Evolutionary conservation across 2,797 vertebrate genomes (phyloP).

Genomic region (Rhinogobio ventralis): DNA sequence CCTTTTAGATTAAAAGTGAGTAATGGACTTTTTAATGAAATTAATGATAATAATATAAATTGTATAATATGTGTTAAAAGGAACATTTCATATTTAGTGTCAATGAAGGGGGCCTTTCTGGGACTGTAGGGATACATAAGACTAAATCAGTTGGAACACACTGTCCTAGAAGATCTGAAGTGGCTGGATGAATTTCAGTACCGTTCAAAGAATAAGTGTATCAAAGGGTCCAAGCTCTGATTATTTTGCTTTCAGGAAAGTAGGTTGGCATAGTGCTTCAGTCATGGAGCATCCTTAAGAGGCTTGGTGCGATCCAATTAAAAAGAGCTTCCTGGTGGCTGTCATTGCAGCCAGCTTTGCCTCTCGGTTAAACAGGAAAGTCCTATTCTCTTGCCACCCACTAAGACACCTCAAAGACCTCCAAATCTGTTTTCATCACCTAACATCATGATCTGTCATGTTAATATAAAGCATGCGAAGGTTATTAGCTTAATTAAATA

Average conservation of each 20-base stretch:
- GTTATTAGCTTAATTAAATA: conserved; percentile 50
- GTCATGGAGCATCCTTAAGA: conserved; percentile 74
- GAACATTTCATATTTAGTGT: conserved; percentile 1
- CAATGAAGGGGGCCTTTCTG: not conserved
- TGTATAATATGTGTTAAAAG: not conserved
- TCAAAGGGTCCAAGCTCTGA: conserved; percentile 27
- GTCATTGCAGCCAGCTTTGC: conserved; percentile 65
- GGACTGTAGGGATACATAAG: not conserved
- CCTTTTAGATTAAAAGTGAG: not conserved
- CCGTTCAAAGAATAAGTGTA: conserved; percentile 30
- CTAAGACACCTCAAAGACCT: conserved; percentile 64
- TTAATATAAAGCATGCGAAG: conserved; percentile 17
- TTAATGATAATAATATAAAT: not conserved
- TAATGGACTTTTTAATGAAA: not conserved
- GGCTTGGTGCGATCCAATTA: conserved; percentile 78
- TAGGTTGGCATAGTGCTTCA: conserved; percentile 60
- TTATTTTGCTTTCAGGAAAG: conserved; percentile 34
- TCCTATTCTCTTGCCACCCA: conserved; percentile 46
- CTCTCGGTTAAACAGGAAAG: conserved; percentile 32
- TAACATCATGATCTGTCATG: conserved; percentile 7
- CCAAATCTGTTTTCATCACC: conserved; percentile 49
- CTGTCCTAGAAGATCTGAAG: conserved; percentile 19
- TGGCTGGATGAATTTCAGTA: conserved; percentile 27
- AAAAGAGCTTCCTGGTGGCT: conserved; percentile 73
- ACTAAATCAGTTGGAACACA: not conserved